Conservation (phyloP, 2,888 invertebrate genomes). For the Dyspetes luteomarginatus region DNA sequence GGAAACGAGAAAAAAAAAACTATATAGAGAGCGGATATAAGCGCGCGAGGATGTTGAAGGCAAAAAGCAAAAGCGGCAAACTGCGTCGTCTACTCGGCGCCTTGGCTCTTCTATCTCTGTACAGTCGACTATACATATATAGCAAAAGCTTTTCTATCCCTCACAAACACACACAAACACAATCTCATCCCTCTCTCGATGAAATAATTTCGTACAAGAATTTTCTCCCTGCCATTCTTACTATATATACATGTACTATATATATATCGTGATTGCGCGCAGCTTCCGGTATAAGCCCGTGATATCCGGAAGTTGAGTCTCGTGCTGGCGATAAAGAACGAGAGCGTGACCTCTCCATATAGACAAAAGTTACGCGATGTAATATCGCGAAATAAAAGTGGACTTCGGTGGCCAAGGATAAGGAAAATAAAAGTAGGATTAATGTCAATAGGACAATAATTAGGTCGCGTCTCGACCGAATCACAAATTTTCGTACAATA, state of each 20-base stretch:
- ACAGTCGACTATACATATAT: conserved; percentile 8
- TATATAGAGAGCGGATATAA: conserved; percentile 43
- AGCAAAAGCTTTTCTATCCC: conserved; percentile 11
- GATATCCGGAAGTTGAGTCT: conserved; percentile 65
- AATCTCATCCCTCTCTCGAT: conserved; percentile 41
- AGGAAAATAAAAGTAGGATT: conserved; percentile 10
- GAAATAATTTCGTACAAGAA: conserved; percentile 59
- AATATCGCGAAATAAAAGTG: conserved; percentile 14
- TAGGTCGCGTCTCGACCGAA: conserved; percentile 35
- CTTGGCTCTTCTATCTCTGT: conserved; percentile 66
- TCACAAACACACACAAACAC: conserved; percentile 27
- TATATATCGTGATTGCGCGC: conserved; percentile 13
- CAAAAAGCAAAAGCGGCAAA: conserved; percentile 76
- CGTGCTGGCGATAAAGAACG: conserved; percentile 62
- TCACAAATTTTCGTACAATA: not conserved
- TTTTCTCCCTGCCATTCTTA: conserved; percentile 29
- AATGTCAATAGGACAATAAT: conserved; percentile 54
- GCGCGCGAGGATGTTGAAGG: conserved; percentile 75
- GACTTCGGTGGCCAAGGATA: not conserved
- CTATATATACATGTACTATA: not conserved
- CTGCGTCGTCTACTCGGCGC: conserved; percentile 79
- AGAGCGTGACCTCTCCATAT: conserved; percentile 52
- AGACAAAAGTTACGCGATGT: not conserved
- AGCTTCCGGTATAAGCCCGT: conserved; percentile 62
- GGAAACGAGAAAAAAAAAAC: conserved; percentile 10